Evolutionary conservation across 2,888 invertebrate species (phyloP).

Genomic region (Junonia oenone): DNA sequence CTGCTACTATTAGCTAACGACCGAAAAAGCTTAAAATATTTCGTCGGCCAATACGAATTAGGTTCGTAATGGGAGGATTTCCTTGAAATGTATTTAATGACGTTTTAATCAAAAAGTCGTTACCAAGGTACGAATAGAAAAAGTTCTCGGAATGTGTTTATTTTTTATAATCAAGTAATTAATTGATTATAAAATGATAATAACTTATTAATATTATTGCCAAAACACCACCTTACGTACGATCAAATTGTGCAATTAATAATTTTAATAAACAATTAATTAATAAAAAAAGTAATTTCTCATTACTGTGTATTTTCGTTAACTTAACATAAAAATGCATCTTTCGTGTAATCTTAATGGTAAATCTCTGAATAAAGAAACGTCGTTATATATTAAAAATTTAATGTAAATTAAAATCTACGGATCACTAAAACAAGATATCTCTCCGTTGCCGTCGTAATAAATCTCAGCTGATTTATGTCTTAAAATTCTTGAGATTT

Average conservation of each 20-base stretch:
- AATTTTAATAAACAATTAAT: too few relatives aligned
- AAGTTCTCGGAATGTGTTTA: neutral
- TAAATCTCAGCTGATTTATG: conserved; percentile 27
- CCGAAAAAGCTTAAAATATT: too few relatives aligned
- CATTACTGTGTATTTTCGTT: neutral
- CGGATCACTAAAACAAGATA: conserved; percentile 10
- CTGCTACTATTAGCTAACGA: too few relatives aligned
- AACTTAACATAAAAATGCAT: neutral
- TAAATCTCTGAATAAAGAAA: neutral
- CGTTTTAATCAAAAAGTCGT: neutral
- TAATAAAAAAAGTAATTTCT: neutral
- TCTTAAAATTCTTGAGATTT: conserved; percentile 17
- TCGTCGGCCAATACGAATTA: neutral
- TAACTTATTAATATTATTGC: too few relatives aligned
- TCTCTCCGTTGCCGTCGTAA: conserved; percentile 11
- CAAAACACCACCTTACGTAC: too few relatives aligned
- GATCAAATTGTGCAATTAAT: too few relatives aligned
- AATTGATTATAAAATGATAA: too few relatives aligned
- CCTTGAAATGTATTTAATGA: neutral
- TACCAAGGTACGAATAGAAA: neutral
- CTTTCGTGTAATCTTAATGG: neutral
- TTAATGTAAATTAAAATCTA: neutral
- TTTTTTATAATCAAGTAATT: too few relatives aligned
- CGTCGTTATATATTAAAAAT: neutral
- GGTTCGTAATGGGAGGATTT: neutral